Evolutionary conservation across 2,113 vertebrate species (phyloP).

Genomic region (Tragelaphus strepsiceros): DNA sequence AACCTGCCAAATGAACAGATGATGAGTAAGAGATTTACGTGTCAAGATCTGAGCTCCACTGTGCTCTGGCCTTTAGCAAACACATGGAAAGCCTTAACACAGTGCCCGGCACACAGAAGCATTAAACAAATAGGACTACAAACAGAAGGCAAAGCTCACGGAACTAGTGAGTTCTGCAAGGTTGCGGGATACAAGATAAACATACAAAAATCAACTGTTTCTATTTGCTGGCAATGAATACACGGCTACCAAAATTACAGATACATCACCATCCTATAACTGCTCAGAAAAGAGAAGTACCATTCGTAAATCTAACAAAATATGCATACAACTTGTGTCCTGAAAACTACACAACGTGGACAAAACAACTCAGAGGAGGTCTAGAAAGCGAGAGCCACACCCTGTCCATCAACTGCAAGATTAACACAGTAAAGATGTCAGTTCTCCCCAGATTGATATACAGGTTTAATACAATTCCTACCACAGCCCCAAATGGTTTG

Average conservation of each 20-base stretch:
- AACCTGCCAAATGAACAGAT: not conserved
- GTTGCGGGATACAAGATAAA: not conserved
- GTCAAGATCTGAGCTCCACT: not conserved
- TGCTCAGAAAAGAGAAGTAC: not conserved
- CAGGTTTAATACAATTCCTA: not conserved
- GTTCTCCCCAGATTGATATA: rapidly evolving
- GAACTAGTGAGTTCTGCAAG: not conserved
- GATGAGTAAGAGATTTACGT: too few species aligned
- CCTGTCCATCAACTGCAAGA: too few species aligned
- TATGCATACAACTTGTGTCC: rapidly evolving
- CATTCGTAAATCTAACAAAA: not conserved
- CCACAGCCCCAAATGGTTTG: not conserved
- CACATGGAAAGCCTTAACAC: not conserved
- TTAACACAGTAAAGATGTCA: rapidly evolving
- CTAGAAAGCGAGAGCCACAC: not conserved
- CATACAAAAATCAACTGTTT: not conserved
- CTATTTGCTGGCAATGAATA: not conserved
- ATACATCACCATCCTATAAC: not conserved
- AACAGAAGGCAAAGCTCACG: not conserved
- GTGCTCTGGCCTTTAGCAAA: not conserved
- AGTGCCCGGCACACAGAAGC: not conserved
- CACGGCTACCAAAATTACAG: not conserved
- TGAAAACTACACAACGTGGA: not conserved
- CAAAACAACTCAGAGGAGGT: not conserved
- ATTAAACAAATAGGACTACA: not conserved